Conservation (phyloP, 2,797 vertebrate genomes). For the Phaenicophaeus curvirostris region DNA sequence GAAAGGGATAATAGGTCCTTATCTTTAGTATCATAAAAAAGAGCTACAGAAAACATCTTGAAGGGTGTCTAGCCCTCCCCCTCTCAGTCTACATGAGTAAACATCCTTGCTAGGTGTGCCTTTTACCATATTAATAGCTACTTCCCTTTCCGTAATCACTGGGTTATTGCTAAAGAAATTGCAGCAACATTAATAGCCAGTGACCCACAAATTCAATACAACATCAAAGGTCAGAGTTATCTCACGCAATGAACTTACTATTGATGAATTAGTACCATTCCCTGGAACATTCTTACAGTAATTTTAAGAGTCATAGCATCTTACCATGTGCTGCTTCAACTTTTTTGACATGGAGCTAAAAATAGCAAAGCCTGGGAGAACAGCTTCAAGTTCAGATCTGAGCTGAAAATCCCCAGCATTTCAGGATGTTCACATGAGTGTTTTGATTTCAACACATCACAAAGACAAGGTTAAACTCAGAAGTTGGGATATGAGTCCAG, state of each 20-base stretch:
- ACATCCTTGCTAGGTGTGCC: conserved; percentile 57
- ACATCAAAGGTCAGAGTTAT: conserved; percentile 25
- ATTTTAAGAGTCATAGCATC: conserved; percentile 67
- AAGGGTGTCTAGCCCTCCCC: conserved; percentile 16
- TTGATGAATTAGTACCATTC: conserved; percentile 55
- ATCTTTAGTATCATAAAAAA: neutral
- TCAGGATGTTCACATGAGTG: neutral
- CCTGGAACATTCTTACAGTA: conserved; percentile 57
- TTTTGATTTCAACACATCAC: conserved; percentile 43
- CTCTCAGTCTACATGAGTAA: conserved; percentile 10
- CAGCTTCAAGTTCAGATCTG: conserved; percentile 40
- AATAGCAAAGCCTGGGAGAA: conserved; percentile 65
- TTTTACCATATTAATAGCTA: conserved; percentile 62
- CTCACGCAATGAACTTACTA: conserved; percentile 22
- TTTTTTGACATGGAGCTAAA: conserved; percentile 65
- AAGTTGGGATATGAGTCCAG: conserved; percentile 13
- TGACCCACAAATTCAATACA: conserved; percentile 34
- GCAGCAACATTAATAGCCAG: conserved; percentile 17
- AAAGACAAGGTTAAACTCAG: conserved; percentile 23
- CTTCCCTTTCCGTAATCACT: conserved; percentile 59
- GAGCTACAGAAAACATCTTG: conserved; percentile 18
- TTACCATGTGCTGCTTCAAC: conserved; percentile 55
- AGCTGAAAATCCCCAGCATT: conserved; percentile 50
- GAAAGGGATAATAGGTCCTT: neutral
- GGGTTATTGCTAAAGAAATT: conserved; percentile 52